These are phyloP conservation scores for Venturia canescens DNA, from an alignment of 1,140 invertebrate species.

Conservation along the genomic window DNA sequence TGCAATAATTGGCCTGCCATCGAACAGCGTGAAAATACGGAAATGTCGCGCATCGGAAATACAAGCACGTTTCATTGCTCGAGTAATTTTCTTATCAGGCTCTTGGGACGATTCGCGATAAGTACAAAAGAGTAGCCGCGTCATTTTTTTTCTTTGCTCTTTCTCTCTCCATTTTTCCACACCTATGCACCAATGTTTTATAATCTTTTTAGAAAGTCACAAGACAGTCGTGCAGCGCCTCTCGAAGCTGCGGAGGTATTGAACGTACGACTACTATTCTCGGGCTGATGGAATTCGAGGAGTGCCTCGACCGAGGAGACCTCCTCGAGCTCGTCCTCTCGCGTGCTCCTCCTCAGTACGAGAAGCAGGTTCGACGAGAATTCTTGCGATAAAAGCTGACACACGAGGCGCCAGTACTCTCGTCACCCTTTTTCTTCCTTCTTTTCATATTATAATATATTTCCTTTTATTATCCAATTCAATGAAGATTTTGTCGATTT, in stretches of 20 bases:
- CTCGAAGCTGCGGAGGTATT: constrained; percentile 13
- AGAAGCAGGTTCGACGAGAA: constrained; percentile 27
- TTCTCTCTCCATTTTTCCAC: background rate
- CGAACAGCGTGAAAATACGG: too few species aligned
- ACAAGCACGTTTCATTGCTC: too few species aligned
- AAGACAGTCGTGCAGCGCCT: constrained; percentile 46
- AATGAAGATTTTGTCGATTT: background rate
- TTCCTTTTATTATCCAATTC: background rate
- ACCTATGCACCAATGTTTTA: constrained; percentile 45
- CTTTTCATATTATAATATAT: constrained; percentile 19
- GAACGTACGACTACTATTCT: constrained; percentile 25
- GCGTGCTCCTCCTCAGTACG: constrained; percentile 26
- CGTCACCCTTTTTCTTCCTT: constrained; percentile 2
- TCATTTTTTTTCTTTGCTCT: background rate
- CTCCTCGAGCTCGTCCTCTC: constrained; percentile 39
- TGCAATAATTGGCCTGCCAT: too few species aligned
- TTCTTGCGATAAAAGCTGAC: constrained; percentile 29
- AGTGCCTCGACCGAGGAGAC: constrained; percentile 45
- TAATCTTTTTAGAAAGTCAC: constrained; percentile 58
- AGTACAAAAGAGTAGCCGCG: background rate
- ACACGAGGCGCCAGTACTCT: constrained; percentile 29
- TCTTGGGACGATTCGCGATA: too few species aligned
- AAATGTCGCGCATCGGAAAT: too few species aligned
- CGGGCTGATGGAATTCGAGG: constrained; percentile 48
- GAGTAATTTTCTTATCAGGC: too few species aligned